Base-by-base conservation (phyloP, 1,140 invertebrate species). In the Patella vulgata region DNA sequence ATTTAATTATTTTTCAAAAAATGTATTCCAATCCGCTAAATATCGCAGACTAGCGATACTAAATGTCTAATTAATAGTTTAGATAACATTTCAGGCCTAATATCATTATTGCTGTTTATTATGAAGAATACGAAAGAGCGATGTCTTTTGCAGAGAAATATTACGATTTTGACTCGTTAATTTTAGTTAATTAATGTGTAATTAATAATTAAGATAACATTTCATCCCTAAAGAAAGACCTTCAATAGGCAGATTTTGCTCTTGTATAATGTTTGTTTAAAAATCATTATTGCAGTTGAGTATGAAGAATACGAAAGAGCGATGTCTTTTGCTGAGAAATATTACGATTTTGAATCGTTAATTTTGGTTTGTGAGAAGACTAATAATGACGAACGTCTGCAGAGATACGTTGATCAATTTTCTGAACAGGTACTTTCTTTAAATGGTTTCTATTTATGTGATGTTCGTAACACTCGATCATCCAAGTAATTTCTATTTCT, bases 101-200 rank as follows among this genome's bases (percentile, higher is more conserved):
- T n/a, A n/a, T n/a, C n/a, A n/a, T n/a, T n/a, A n/a, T 56, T 73
- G 21, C 63, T 92, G 91, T 94, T 54, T 87, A 91, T 27, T 88
- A 91, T 66, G 87, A 89, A 19, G 91, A 95, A 70, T 91, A 88
- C 71, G 93, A 95, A 74, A 88, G 90, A 50, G 93, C 93, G 5
- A 89, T 90, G 1, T 89, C 90, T 68, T 85, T 97, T 14, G 94
- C 93, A 0, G 95, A 97, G 81, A 96, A 97, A 81, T 96, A 93
- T 80, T 87, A 89, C 31, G 94, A 97, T 80, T 96, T 95, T 83
- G 89, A 91, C 46, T 89, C 90, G 27, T 82, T 97, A 14, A 88
- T 96, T 23, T 85, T 89, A 51, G 89, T 96, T 51, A 96, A 94
- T 76, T 87, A 88, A 54, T 60, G 74, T 31, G 91, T 89, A 8